Evolutionary conservation across 2,797 vertebrate species (phyloP), one percentile per base, ranked within the genome.

Genomic region (Falco berigora): DNA sequence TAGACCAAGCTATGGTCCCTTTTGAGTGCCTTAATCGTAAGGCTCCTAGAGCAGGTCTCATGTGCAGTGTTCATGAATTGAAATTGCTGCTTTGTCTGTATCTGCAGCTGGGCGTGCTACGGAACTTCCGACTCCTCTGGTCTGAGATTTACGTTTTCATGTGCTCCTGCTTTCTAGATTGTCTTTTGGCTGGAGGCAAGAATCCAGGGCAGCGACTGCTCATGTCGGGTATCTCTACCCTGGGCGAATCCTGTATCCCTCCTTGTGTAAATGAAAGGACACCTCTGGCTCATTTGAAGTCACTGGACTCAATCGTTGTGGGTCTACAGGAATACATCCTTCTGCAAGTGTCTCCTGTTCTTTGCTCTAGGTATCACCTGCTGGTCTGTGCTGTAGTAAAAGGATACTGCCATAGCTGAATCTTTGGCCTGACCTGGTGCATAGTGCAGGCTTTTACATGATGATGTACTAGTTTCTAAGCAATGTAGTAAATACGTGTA

Each of bases 51-150:
- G 58, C 19, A 62, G 27, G 5, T 62, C 62, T 88, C 4, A 2
- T 5, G 3, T 7, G 36, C 8, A 4, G 3, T 5, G 20, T 55
- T 78, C 32, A 38, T 36, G 24, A 1, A 2, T 17, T 34, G 34
- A 36, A 44, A 4, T 14, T 32, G 32, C 53, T 50, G 7, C 42
- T n/a, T 78, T 78, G 38, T n/a, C 28, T 66, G 25, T 14, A 12
- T 53, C 34, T 77, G 53, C 1, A 2, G 27, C n/a, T 82, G 38
- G n/a, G 16, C 4, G 2, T 12, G 40, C 58, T 25, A 9, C 10
- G 23, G 27, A 10, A 53, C 30, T 64, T 18, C 3, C 20, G 52
- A 17, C 14, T 47, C 21, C 10, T 8, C 30, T 2, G 6, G 14
- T 34, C 22, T 21, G 56, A 76, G n/a, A 17, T 16, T 25, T 50